These are phyloP conservation scores for Amblyteles armatorius DNA, from an alignment of 2,888 invertebrate species.

Conservation along the genomic window DNA sequence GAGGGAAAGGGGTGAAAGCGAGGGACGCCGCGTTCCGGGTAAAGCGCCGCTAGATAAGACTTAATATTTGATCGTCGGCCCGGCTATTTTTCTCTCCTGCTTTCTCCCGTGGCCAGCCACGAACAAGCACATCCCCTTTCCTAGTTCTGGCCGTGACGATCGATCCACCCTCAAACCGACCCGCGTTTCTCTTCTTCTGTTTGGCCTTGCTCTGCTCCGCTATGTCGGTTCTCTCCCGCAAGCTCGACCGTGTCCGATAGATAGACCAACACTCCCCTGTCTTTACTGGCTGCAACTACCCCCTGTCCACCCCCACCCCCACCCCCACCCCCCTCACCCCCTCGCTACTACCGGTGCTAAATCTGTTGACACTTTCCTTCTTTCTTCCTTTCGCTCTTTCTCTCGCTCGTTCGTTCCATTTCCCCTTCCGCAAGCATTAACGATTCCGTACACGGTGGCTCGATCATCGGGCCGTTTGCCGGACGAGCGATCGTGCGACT, in stretches of 20 bases:
- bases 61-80: constrained; percentile 83
- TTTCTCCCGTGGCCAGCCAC: constrained; percentile 76
- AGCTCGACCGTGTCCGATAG: constrained; percentile 64
- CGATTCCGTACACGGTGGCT: constrained; percentile 71
- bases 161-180: constrained; percentile 64
- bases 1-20: constrained; percentile 54
- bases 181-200: constrained; percentile 48
- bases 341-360: constrained; percentile 72
- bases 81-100: constrained; percentile 73
- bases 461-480: constrained; percentile 69
- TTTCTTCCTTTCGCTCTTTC: constrained; percentile 31
- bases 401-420: constrained; percentile 5
- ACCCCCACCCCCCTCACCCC: constrained; percentile 32
- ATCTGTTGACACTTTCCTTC: constrained; percentile 79
- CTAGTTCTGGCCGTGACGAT: constrained; percentile 67
- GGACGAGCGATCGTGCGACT: constrained; percentile 65
- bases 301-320: constrained; percentile 19
- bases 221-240: constrained; percentile 44
- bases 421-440: constrained; percentile 64
- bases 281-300: constrained; percentile 59
- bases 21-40: constrained; percentile 75
- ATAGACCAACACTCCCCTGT: constrained; percentile 46
- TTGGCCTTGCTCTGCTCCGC: constrained; percentile 54
- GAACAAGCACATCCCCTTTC: constrained; percentile 72
- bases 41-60: constrained; percentile 83